Percentiles rank a stretch among this genome's conserved stretches.
Evolutionary conservation across 1,140 invertebrate genomes (phyloP).

Genomic region (Odontomachus brunneus): DNA sequence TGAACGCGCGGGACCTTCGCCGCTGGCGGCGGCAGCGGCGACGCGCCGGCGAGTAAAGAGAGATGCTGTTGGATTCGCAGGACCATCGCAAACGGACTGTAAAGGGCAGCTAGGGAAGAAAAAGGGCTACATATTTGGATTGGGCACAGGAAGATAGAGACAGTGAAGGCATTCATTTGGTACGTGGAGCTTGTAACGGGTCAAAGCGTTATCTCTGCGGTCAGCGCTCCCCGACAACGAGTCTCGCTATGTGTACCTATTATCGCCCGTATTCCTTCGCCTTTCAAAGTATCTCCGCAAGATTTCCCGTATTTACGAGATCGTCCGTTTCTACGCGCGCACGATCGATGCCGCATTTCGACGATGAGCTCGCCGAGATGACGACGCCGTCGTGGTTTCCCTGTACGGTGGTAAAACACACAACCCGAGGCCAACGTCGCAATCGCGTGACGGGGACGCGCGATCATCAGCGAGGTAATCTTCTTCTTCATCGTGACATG

Average conservation of each 20-base stretch:
- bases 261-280: slow-evolving; percentile 72
- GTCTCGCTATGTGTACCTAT: slow-evolving; percentile 77
- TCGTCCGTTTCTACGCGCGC: slow-evolving; percentile 41
- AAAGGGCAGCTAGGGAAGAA: slow-evolving; percentile 72
- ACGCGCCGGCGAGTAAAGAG: slow-evolving; percentile 22
- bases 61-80: slow-evolving; percentile 47
- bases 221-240: slow-evolving; percentile 82
- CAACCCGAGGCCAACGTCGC: too few relatives aligned
- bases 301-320: slow-evolving; percentile 62
- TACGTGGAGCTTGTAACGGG: slow-evolving; percentile 80
- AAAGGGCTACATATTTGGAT: slow-evolving; percentile 80
- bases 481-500: too few relatives aligned
- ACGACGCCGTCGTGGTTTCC: too few relatives aligned
- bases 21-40: background rate
- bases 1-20: background rate
- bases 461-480: too few relatives aligned
- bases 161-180: slow-evolving; percentile 84
- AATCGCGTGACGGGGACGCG: too few relatives aligned
- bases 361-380: too few relatives aligned
- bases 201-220: slow-evolving; percentile 84
- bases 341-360: background rate
- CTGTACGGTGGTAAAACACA: too few relatives aligned
- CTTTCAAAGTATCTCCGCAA: slow-evolving; percentile 59
- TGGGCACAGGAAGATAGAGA: slow-evolving; percentile 78
- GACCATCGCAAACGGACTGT: slow-evolving; percentile 58